Evolutionary conservation across 2,888 invertebrate species (phyloP).

Genomic region (Sepiola atlantica): DNA sequence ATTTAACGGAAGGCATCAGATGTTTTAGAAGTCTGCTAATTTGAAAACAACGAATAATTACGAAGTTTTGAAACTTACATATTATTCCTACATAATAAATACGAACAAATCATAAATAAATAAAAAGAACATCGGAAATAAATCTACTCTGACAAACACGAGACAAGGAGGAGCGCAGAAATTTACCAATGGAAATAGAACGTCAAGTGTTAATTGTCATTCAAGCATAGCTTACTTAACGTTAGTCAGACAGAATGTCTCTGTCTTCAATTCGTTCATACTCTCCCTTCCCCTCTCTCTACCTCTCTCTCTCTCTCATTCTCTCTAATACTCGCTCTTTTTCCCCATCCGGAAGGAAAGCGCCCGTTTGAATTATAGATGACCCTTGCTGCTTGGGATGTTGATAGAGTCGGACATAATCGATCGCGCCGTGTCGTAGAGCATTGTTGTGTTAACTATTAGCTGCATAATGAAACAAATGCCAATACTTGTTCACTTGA

Average conservation of each 20-base stretch:
- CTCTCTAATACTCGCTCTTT: not conserved
- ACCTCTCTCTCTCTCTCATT: not conserved
- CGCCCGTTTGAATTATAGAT: not conserved
- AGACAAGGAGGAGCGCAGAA: not conserved
- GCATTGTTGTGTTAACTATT: conserved; percentile 8
- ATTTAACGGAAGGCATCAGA: no score
- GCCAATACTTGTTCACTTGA: not conserved
- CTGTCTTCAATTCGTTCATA: not conserved
- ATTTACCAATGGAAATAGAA: not conserved
- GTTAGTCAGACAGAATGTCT: not conserved
- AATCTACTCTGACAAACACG: not conserved
- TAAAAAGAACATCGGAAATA: not conserved
- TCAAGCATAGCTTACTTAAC: not conserved
- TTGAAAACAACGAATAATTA: not conserved
- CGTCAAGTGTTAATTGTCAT: not conserved
- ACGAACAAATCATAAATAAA: no score
- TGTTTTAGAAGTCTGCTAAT: no score
- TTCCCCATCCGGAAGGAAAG: not conserved
- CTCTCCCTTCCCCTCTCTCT: not conserved
- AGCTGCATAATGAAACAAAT: not conserved
- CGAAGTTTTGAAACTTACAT: not conserved
- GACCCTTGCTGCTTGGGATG: not conserved
- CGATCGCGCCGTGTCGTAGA: not conserved
- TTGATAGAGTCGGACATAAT: not conserved
- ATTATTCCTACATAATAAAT: not conserved